These are phyloP conservation scores for Cosmia pyralina DNA, from an alignment of 2,888 invertebrate genomes.

Conservation along the genomic window DNA sequence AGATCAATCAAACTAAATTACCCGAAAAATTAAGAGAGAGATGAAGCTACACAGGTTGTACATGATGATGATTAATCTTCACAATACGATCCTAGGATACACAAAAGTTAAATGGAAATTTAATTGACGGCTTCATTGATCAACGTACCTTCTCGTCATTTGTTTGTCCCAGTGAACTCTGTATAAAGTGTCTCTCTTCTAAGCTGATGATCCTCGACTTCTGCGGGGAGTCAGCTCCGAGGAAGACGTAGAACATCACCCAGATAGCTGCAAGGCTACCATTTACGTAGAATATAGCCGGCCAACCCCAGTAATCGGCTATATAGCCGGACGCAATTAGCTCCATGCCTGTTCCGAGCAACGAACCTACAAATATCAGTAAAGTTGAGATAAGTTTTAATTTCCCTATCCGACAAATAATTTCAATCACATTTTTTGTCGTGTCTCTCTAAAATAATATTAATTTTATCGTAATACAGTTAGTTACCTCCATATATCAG, in stretches of 20 bases:
- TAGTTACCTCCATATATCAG: constrained; percentile 73
- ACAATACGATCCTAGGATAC: background rate
- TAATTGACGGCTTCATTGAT: background rate
- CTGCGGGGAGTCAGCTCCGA: constrained; percentile 92
- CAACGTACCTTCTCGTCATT: constrained; percentile 9
- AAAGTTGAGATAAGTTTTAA: background rate
- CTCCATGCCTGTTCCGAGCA: constrained; percentile 91
- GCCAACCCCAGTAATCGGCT: constrained; percentile 90
- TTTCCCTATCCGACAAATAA: background rate
- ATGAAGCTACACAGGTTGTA: no score
- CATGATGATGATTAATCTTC: no score
- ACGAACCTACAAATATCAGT: constrained; percentile 80
- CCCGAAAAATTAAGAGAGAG: background rate
- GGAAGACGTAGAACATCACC: constrained; percentile 88
- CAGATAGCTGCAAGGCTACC: constrained; percentile 89
- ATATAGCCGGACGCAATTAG: constrained; percentile 86
- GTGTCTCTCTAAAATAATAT: background rate
- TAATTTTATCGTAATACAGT: constrained; percentile 61
- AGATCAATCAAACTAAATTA: background rate
- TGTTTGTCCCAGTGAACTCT: constrained; percentile 79
- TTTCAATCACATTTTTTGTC: background rate
- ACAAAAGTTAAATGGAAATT: constrained; percentile 5
- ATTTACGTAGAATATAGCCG: constrained; percentile 92
- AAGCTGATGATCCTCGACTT: constrained; percentile 89
- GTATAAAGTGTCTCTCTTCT: constrained; percentile 92